These are phyloP conservation scores for Pterophyllum scalare DNA, from an alignment of 2,113 vertebrate species.

Conservation along the genomic window DNA sequence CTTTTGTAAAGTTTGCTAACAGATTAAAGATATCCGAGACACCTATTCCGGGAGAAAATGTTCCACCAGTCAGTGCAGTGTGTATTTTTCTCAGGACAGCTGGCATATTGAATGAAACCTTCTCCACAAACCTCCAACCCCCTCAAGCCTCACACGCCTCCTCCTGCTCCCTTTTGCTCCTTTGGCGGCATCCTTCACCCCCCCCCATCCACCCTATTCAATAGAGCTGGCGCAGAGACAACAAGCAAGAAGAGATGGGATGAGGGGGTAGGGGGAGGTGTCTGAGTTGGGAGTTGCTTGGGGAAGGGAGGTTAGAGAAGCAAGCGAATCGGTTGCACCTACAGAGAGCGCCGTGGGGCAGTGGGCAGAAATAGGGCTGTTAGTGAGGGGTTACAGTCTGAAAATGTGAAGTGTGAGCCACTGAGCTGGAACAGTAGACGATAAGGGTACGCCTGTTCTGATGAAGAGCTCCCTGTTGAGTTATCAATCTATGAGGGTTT, in stretches of 20 bases:
- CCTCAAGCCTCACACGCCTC: conserved; percentile 44
- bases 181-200: conserved; percentile 60
- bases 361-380: conserved; percentile 61
- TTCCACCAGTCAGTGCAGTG: conserved; percentile 53
- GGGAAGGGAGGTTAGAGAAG: conserved; percentile 34
- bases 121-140: conserved; percentile 49
- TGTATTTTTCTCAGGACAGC: conserved; percentile 69
- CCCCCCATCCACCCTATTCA: conserved; percentile 46
- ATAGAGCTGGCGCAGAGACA: conserved; percentile 63
- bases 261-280: background rate
- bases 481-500: conserved; percentile 45
- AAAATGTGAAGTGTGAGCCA: conserved; percentile 48
- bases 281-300: background rate
- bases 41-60: conserved; percentile 49
- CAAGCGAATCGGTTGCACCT: conserved; percentile 63
- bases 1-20: conserved; percentile 22
- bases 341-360: conserved; percentile 33
- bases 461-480: conserved; percentile 65
- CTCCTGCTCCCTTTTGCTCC: conserved; percentile 52
- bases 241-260: conserved; percentile 37
- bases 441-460: conserved; percentile 49
- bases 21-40: conserved; percentile 50
- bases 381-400: conserved; percentile 54
- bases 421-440: conserved; percentile 62
- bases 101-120: conserved; percentile 62